Evolutionary conservation across 2,113 vertebrate genomes (phyloP), one percentile per base, ranked within the genome.

Genomic region (Isichthys henryi): DNA sequence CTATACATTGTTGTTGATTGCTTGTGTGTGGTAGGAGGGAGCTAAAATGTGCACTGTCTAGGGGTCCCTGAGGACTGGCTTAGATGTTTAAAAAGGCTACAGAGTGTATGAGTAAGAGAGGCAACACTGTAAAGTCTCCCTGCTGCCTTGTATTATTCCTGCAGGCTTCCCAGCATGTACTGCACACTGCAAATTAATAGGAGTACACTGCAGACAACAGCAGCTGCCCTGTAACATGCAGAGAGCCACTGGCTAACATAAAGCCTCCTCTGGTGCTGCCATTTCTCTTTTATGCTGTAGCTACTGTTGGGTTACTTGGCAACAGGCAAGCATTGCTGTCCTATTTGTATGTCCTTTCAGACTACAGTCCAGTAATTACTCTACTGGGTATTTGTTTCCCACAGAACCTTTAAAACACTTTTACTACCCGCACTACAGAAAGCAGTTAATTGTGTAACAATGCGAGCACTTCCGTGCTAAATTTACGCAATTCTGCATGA

Each of bases 321-420:
- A 74, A 90, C 89, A 39, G 19, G 89, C 58, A 74, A 70, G 70
- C 50, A 74, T 35, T 86, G 58, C 89, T 50, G 39, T 13, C 39
- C 43, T 88, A 2, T 58, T 74, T 46, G n/a, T 31, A 85, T 89
- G 49, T 58, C 86, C 17, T 87, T 49, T 85, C 53, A 52, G 48
- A 19, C 77, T 48, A 45, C 27, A 90, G 45, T 50, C 35, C 58
- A 66, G 77, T 66, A 85, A 90, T 53, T 50, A 88, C 58, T 17
- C 80, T 19, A 52, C 31, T 66, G 74, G 66, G 88, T 49, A 84
- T 89, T 88, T 70, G 84, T 43, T 89, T 89, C 88, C 74, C 88
- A 89, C 88, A 82, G 74, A 89, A 43, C 46, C 70, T 82, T 82
- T 82, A 35, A 88, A 88, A 74, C 35, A 58, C 35, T 62, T 88